These are phyloP conservation scores for Callopanchax toddi DNA, from an alignment of 2,113 vertebrate genomes.

Conservation along the genomic window DNA sequence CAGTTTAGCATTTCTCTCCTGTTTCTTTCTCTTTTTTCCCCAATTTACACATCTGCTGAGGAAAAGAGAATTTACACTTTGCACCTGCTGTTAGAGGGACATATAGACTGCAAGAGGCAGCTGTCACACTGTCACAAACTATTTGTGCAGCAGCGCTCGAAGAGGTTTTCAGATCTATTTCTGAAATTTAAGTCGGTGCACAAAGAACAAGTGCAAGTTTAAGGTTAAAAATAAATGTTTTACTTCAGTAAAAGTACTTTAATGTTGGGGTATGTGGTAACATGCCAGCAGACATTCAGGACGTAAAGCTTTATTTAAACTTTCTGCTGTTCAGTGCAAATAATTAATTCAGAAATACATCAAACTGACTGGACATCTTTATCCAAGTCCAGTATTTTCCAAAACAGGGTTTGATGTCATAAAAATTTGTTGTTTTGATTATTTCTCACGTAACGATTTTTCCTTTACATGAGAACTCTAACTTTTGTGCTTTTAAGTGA, in stretches of 20 bases:
- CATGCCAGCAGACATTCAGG: background rate
- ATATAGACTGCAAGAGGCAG: conserved; percentile 37
- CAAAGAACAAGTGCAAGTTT: background rate
- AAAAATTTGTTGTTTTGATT: no score
- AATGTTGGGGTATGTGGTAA: background rate
- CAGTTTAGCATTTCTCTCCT: conserved; percentile 67
- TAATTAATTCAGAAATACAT: no score
- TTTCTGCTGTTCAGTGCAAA: no score
- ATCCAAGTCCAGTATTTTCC: no score
- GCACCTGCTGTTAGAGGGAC: conserved; percentile 74
- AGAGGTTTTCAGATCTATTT: conserved; percentile 9
- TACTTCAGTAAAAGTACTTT: background rate
- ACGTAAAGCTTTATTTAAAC: no score
- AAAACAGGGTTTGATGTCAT: no score
- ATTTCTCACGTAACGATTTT: no score
- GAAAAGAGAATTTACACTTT: conserved; percentile 58
- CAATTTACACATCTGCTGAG: conserved; percentile 80
- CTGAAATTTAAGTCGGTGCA: background rate
- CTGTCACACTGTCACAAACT: conserved; percentile 70
- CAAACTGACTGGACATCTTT: no score
- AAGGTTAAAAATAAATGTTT: fast-evolving
- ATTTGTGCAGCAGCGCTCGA: conserved; percentile 44
- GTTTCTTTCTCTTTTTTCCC: conserved; percentile 63
- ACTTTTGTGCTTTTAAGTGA: no score
- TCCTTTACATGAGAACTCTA: no score